Conservation (phyloP, 2,113 vertebrate species). For the Myrmophylax atrothorax region DNA sequence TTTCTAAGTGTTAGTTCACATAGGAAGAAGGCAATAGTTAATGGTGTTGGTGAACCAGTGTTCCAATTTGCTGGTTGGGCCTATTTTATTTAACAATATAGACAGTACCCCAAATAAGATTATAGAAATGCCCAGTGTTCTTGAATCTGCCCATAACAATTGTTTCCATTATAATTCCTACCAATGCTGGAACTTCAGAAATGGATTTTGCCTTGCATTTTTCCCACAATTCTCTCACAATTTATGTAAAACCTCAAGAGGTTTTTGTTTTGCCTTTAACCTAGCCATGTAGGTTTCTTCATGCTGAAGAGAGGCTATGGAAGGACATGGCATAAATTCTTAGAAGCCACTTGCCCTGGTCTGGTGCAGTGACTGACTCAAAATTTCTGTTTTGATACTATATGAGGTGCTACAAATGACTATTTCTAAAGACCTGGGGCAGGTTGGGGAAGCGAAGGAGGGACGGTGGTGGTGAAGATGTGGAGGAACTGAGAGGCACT, state of each 20-base stretch:
- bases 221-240: neutral
- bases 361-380: neutral
- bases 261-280: neutral
- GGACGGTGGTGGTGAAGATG: neutral
- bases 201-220: neutral
- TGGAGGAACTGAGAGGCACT: neutral
- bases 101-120: neutral
- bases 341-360: neutral
- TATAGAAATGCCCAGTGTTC: neutral
- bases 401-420: neutral
- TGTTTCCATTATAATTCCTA: neutral
- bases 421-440: neutral
- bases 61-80: neutral
- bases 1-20: neutral
- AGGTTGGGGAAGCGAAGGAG: accelerated
- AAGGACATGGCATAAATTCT: neutral
- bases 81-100: neutral
- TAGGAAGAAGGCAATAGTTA: neutral
- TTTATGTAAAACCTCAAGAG: neutral
- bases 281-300: neutral
- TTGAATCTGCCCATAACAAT: neutral
- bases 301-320: neutral
- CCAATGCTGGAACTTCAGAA: neutral
- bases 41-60: neutral
- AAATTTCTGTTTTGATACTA: neutral